Conservation (phyloP, 2,113 vertebrate species). For the Notarius lentiginosus region DNA sequence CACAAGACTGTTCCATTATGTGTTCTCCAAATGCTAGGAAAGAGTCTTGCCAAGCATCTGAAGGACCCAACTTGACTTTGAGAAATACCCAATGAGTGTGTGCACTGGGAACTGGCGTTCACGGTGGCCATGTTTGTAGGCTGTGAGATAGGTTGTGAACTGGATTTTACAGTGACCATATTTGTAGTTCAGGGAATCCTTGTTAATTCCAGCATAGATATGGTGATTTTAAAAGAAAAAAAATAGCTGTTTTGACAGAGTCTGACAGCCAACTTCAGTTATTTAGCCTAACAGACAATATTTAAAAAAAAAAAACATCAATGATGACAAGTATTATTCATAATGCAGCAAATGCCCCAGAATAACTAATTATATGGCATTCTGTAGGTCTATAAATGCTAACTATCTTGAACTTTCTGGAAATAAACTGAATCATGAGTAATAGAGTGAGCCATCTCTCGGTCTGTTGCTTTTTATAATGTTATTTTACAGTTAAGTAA, state of each 20-base stretch:
- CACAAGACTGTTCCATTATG: too few relatives aligned
- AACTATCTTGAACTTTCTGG: too few relatives aligned
- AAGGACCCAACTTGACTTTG: too few relatives aligned
- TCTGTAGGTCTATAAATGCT: too few relatives aligned
- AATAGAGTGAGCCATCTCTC: neutral
- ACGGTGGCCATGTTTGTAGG: neutral
- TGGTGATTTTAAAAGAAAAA: neutral
- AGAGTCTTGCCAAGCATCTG: too few relatives aligned
- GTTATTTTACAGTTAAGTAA: neutral
- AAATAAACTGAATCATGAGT: too few relatives aligned
- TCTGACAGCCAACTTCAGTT: neutral
- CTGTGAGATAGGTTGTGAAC: neutral
- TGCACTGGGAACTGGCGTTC: neutral
- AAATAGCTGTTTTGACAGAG: neutral
- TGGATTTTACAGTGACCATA: neutral
- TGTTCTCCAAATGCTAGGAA: too few relatives aligned
- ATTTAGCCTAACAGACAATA: neutral
- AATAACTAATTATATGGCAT: too few relatives aligned
- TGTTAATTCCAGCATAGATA: neutral
- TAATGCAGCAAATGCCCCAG: neutral
- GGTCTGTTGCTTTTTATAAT: neutral
- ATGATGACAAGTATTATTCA: neutral
- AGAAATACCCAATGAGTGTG: neutral
- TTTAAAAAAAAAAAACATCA: neutral
- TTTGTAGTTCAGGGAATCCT: neutral